Base-by-base conservation (phyloP, 2,888 invertebrate species). In the Physocephala rufipes region DNA sequence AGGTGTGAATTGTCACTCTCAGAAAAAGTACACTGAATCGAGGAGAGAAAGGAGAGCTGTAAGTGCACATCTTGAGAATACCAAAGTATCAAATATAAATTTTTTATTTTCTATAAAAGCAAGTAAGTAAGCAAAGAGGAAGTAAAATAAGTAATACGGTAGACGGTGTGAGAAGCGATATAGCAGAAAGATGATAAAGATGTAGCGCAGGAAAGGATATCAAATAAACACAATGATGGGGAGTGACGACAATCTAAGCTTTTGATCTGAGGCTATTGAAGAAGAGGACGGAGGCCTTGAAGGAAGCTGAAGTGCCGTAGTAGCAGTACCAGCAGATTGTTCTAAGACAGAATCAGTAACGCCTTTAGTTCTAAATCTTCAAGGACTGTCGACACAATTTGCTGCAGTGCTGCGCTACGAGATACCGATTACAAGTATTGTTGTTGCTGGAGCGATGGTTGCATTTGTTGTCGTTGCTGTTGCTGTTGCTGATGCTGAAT, bases 401-500 rank as follows among this genome's bases (percentile, higher is more conserved):
- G 65, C 28, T 51, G 26, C 12, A 53, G 53, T 13, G 53, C 21
- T 51, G n/a, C 26, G 15, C 1, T 28, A n/a, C 16, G 49, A 59
- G 28, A 28, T 59, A 26, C 28, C 16, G 30, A 15, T n/a, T n/a
- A 59, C 7, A 1, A n/a, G 26, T n/a, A 26, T 26, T 59, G n/a
- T 21, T 30, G 30, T 28, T 16, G 21, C 26, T 19, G 61, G 7
- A 13, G 36, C 15, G 7, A 12, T 30, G 30, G 4, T n/a, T n/a
- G 61, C 61, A 28, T 30, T n/a, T 43, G 63, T 26, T 43, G 43
- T 43, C 45, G 21, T 15, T 21, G 45, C 21, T 45, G n/a, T 47
- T 66, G 53, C 36, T 21, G 30, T 36, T 53, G 53, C 16, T 66
- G 30, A 19, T 58, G 68, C 76, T 81, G 81, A 81, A 81, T 81